phyloP scores from a whole-genome alignment of 2,113 vertebrate genomes.

The Lamprotornis superbus region DNA sequence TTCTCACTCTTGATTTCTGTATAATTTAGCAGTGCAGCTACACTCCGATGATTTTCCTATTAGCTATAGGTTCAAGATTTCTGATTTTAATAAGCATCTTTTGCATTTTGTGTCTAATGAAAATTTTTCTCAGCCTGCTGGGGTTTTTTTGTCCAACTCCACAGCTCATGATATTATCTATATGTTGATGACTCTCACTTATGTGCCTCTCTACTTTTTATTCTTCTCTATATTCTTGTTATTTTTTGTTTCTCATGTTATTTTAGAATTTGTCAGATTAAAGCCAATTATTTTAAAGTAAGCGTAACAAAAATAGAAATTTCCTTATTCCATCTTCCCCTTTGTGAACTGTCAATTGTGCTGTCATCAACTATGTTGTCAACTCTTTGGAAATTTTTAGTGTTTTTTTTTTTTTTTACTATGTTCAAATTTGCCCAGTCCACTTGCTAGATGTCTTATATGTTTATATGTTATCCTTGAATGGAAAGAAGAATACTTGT shows the following conservation, averaged over 20 bases:
- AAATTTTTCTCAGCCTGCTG: neutral
- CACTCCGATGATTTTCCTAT: neutral
- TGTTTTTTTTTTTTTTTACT: neutral
- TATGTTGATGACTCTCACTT: neutral
- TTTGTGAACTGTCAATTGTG: neutral
- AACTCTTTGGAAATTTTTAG: neutral
- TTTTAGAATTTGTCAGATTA: neutral
- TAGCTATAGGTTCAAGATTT: neutral
- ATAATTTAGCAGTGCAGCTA: neutral
- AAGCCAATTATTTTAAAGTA: neutral
- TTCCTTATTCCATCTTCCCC: neutral
- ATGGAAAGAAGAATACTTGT: neutral
- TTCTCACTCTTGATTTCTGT: neutral
- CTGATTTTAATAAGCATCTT: slow-evolving; percentile 1
- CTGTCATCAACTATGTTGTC: neutral
- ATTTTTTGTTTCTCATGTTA: neutral
- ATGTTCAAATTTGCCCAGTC: neutral
- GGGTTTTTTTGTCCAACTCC: neutral
- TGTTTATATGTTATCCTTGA: neutral
- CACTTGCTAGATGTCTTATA: neutral
- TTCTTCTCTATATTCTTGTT: neutral
- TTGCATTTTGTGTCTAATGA: neutral
- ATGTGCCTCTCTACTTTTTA: neutral
- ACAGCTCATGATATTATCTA: neutral
- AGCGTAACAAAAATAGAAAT: neutral